Base-by-base conservation (phyloP, 2,888 invertebrate genomes). In the Aspidiotus destructor region DNA sequence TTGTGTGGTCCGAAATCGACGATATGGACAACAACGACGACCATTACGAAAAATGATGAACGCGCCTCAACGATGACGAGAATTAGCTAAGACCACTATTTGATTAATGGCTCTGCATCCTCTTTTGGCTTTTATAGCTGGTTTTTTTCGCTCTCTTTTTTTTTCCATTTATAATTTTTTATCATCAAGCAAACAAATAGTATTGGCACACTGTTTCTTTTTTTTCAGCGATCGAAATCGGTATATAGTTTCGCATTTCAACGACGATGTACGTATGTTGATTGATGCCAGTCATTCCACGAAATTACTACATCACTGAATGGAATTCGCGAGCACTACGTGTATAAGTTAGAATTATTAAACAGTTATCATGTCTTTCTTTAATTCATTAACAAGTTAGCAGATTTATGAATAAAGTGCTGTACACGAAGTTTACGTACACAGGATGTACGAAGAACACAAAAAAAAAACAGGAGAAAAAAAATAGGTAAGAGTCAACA, bases 101-200 rank as follows among this genome's bases (percentile, higher is more conserved):
- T 65, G 65, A 65, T 65, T 65, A 65, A 65, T 65, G 55, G 65
- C 57, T 65, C 65, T 55, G 57, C 65, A 65, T 65, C 65, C 65
- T 65, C 65, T 57, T 65, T 65, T 65, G 65, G 65, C 65, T 65
- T 58, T 58, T 28, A 58, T 58, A 28, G 48, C 10, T 17, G 16
- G 40, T 58, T 58, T 58, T 58, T 58, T 58, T 58, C 16, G 8
- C 58, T 40, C 58, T 58, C 40, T 58, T 58, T 48, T 17, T 58
- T 58, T 40, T 58, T 28, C 28, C 28, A 28, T 28, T 28, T 28
- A 28, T 28, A 28, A 28, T 28, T 28, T 58, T 58, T 58, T 17
- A 8, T 16, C 40, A 58, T 28, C 28, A 28, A 28, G 58, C 28
- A 58, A 58, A 58, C 58, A 58, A 58, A 58, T 58, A 58, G 40